These are phyloP conservation scores for Odontocerum albicorne DNA, from an alignment of 2,888 invertebrate species.

Conservation along the genomic window DNA sequence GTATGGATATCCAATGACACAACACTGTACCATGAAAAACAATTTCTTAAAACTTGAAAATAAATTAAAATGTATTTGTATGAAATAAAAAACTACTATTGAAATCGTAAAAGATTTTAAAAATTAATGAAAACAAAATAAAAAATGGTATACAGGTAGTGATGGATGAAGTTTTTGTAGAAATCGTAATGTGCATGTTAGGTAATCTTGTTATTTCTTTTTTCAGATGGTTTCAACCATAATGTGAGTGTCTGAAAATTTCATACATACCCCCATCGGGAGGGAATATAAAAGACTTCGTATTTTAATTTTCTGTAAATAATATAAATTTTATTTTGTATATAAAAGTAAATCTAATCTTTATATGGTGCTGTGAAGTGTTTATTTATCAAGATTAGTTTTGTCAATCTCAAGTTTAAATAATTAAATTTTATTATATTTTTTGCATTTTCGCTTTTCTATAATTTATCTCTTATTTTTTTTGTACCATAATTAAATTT, in stretches of 20 bases:
- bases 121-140: no score
- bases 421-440: background rate
- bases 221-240: slow-evolving; percentile 46
- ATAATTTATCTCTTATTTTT: background rate
- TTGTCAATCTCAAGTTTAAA: background rate
- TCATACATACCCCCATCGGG: slow-evolving; percentile 43
- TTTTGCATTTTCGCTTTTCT: background rate
- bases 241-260: slow-evolving; percentile 47
- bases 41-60: no score
- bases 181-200: background rate
- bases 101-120: no score
- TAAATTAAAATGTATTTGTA: no score
- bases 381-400: no score
- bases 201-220: slow-evolving; percentile 24
- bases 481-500: background rate
- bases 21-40: no score
- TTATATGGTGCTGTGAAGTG: no score
- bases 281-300: slow-evolving; percentile 40
- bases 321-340: background rate
- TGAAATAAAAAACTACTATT: no score
- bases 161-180: no score
- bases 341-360: no score
- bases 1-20: no score
- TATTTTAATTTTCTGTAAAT: background rate
- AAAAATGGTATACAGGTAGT: no score